phyloP scores from a whole-genome alignment of 2,113 vertebrate species.

The Cromileptes altivelis region DNA sequence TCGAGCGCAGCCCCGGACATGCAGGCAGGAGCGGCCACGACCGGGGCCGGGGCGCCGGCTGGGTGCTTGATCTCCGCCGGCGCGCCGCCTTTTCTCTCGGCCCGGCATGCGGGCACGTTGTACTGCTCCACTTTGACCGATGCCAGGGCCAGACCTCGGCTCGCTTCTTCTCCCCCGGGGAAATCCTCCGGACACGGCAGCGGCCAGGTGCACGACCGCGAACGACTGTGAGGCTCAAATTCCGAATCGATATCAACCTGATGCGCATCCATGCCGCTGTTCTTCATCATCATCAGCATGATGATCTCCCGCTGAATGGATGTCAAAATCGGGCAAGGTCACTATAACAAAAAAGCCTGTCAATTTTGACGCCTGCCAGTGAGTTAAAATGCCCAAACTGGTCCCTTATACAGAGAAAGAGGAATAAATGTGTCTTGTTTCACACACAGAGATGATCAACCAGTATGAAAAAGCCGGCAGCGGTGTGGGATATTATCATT shows the following conservation, averaged over 20 bases:
- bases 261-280: conserved; percentile 89
- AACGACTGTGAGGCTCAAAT: conserved; percentile 92
- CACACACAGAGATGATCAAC: conserved; percentile 51
- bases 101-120: conserved; percentile 84
- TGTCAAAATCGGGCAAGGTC: conserved; percentile 76
- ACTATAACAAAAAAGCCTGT: conserved; percentile 62
- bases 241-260: conserved; percentile 96
- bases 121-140: conserved; percentile 83
- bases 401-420: conserved; percentile 7
- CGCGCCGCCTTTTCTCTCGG: conserved; percentile 89
- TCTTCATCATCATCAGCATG: conserved; percentile 91
- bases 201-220: conserved; percentile 95
- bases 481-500: conserved; percentile 70
- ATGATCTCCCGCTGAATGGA: conserved; percentile 61
- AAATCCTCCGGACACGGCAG: conserved; percentile 91
- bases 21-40: conserved; percentile 83
- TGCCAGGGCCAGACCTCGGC: conserved; percentile 76
- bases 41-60: conserved; percentile 79
- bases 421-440: conserved; percentile 37
- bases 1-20: conserved; percentile 90
- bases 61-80: conserved; percentile 88
- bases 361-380: conserved; percentile 43
- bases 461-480: conserved; percentile 68
- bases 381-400: conserved; percentile 53
- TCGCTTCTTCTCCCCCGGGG: conserved; percentile 86